Base-by-base conservation (phyloP, 2,797 vertebrate species). In the Tangara arthus region DNA sequence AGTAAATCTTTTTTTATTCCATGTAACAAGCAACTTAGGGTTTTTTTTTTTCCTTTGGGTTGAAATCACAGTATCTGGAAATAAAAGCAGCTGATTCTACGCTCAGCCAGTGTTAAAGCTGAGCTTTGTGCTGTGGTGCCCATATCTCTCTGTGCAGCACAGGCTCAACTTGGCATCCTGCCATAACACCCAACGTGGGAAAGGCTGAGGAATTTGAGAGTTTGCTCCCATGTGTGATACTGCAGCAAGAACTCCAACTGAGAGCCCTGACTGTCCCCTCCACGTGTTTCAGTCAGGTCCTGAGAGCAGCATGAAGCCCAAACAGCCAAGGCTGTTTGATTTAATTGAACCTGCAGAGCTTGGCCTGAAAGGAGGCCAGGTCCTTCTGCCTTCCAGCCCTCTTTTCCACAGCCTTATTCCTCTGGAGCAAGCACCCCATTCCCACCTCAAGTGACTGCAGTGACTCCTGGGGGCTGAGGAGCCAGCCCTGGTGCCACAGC, bases 41-140 rank as follows among this genome's bases (percentile, higher is more conserved):
- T 27, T 35, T 35, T 16, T 1, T 0, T 1, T 16, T 1, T 0
- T 1, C 14, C 9, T 11, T 61, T 61, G 24, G 5, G 22, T 23
- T 64, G 35, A 57, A 65, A 46, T 64, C 11, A 2, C n/a, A 50
- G 9, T 27, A 28, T 16, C 46, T 64, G 59, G 32, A 83, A 69
- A 72, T 35, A 59, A 49, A 52, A 80, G 35, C 8, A 61, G 22
- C 30, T 65, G 27, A 65, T 34, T 81, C n/a, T 34, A 64, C 32
- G n/a, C 42, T 63, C 52, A 41, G 21, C 2, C 30, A 34, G 16
- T 53, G 52, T 37, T 34, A 30, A 72, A 73, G 39, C 6, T 70
- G 68, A 63, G 57, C 11, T 75, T 22, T 2, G 1, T 63, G 32
- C 32, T 76, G 20, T 41, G 30, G 17, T 7, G 5, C 42, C 41